Base-by-base conservation (phyloP, 2,888 invertebrate species). In the Stenodema calcarata region DNA sequence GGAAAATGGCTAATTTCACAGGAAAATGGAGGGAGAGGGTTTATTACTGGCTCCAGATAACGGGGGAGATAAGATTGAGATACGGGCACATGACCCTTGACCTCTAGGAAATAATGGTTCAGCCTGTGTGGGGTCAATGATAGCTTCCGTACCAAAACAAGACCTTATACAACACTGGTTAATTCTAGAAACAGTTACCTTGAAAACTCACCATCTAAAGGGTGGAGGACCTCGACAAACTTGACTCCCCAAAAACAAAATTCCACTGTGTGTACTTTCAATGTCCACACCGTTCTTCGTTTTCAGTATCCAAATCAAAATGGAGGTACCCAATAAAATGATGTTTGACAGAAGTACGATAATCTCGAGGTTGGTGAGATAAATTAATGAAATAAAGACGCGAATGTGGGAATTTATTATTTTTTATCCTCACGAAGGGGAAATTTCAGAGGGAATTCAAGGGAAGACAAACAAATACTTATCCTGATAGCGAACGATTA, bases 1-100 rank as follows among this genome's bases (percentile, higher is more conserved):
- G 14, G 78, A 73, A 83, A 83, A 54, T 83, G 83, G 69, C 50
- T 41, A 83, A 84, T 35, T 41, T 44, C 28, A 42, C 47, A 14
- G 62, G 42, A 81, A 28, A 23, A 79, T 41, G 28, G 41, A 30
- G 62, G 54, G 81, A 80, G 81, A 81, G 73, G 62, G 44, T 81
- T 84, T 84, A 73, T 84, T 84, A 73, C 83, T 84, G 73, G 73
- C 28, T 30, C 62, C 27, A 18, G 44, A 73, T 44, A 84, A 75
- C 35, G 47, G 23, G 11, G 14, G 23, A 70, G 73, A 84, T 73
- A 84, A 84, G 84, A 18, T 30, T n/a, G 44, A 41, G 73, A 62
- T 47, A 82, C 18, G 44, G 42, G 28, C 62, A 62, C 30, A 41
- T 82, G 78, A 86, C 80, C 86, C 54, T 86, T 86, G 86, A 80